Evolutionary conservation across 1,140 invertebrate species (phyloP).

Genomic region (Goniozus legneri): DNA sequence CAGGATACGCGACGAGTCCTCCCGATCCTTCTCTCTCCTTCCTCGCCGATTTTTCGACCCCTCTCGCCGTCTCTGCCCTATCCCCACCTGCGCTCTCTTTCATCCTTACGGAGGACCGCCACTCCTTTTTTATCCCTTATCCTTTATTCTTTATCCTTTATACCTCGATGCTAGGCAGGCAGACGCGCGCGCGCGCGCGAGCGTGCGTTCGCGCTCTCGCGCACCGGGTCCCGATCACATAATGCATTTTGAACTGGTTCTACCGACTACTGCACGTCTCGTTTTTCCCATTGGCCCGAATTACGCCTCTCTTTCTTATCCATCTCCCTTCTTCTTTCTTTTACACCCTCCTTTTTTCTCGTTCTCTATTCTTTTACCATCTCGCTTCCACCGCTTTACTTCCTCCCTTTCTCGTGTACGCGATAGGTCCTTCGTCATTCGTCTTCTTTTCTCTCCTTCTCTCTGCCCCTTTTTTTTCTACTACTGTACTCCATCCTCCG

Average conservation of each 20-base stretch:
- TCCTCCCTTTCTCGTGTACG: background rate
- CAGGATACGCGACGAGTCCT: slow-evolving; percentile 21
- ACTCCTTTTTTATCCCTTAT: slow-evolving; percentile 32
- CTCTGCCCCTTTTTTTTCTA: slow-evolving; percentile 1
- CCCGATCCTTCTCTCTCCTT: no score
- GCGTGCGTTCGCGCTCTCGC: no score
- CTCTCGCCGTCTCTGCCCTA: background rate
- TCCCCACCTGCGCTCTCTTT: slow-evolving; percentile 8
- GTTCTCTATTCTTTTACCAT: background rate
- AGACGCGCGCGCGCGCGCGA: slow-evolving; percentile 11
- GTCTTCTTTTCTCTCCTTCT: slow-evolving; percentile 1
- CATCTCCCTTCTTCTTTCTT: background rate
- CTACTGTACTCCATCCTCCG: no score
- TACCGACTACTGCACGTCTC: slow-evolving; percentile 23
- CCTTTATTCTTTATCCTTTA: slow-evolving; percentile 39
- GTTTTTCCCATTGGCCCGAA: slow-evolving; percentile 35
- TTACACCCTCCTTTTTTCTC: background rate
- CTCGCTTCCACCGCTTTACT: background rate
- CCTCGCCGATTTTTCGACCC: slow-evolving; percentile 16
- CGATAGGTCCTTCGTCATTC: background rate
- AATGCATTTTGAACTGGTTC: slow-evolving; percentile 40
- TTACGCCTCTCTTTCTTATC: slow-evolving; percentile 15
- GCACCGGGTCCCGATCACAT: slow-evolving; percentile 23
- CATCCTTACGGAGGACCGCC: slow-evolving; percentile 17
- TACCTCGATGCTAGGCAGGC: slow-evolving; percentile 20